Evolutionary conservation across 2,888 invertebrate genomes (phyloP).

Genomic region (Thymelicus lineola): DNA sequence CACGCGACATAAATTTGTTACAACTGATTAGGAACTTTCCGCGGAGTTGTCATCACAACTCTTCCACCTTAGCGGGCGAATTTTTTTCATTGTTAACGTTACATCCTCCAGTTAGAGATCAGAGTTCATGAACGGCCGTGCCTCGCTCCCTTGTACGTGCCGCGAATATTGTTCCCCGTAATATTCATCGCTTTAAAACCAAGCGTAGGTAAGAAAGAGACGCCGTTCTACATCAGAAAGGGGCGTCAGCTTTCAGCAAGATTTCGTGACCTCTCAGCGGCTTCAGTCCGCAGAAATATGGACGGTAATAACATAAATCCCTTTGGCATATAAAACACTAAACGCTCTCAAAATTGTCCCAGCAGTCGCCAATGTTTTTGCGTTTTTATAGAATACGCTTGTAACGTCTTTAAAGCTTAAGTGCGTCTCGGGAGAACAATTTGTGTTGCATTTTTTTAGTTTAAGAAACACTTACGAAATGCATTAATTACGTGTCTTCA

Average conservation of each 20-base stretch:
- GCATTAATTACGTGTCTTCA: not conserved
- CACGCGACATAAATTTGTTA: conserved; percentile 80
- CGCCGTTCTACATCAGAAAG: conserved; percentile 56
- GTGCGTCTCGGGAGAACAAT: conserved; percentile 20
- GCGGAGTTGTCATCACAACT: conserved; percentile 80
- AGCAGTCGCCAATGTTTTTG: conserved; percentile 64
- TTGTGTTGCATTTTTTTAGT: conserved; percentile 11
- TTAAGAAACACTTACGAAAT: not conserved
- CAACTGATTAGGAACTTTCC: conserved; percentile 81
- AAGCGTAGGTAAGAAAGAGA: conserved; percentile 64
- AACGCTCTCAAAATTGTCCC: conserved; percentile 80
- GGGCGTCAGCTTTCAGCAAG: conserved; percentile 67
- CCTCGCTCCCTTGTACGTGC: conserved; percentile 75
- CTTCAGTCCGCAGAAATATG: conserved; percentile 84
- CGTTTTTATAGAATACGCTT: conserved; percentile 44
- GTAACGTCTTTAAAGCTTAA: conserved; percentile 41
- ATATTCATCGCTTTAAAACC: conserved; percentile 82
- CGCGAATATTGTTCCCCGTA: conserved; percentile 73
- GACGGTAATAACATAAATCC: conserved; percentile 85
- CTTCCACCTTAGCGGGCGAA: conserved; percentile 72
- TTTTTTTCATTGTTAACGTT: conserved; percentile 77
- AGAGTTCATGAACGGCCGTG: conserved; percentile 80
- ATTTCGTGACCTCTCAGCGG: conserved; percentile 84
- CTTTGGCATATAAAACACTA: conserved; percentile 85
- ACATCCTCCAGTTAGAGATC: conserved; percentile 77